Percentiles rank a stretch among this genome's conserved stretches.
phyloP scores from a whole-genome alignment of 2,113 vertebrate species.

The Lophochroa leadbeateri region DNA sequence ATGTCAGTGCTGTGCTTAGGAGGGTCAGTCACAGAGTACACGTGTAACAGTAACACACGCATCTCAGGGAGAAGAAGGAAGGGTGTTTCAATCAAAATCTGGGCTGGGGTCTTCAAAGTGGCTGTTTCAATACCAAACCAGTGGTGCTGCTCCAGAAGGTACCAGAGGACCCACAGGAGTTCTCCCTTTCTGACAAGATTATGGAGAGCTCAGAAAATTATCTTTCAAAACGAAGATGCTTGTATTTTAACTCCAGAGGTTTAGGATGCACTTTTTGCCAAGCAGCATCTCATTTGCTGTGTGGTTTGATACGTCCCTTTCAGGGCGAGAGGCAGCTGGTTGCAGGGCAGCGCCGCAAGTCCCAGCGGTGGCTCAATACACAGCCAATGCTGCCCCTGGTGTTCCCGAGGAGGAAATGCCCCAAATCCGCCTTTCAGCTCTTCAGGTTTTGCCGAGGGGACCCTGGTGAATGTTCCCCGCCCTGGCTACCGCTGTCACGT shows the following conservation, averaged over 20 bases:
- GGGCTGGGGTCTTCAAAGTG: neutral
- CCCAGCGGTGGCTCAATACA: neutral
- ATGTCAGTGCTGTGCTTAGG: neutral
- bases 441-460: neutral
- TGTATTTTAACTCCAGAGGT: neutral
- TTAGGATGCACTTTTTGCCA: neutral
- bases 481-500: neutral
- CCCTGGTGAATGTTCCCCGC: neutral
- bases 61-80: neutral
- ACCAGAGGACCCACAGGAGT: neutral
- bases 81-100: neutral
- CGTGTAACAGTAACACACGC: fast-evolving
- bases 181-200: neutral
- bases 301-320: neutral
- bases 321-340: neutral
- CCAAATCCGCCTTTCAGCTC: neutral
- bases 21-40: neutral
- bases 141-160: neutral
- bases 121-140: neutral
- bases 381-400: slow-evolving; percentile 56
- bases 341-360: neutral
- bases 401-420: neutral
- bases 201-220: neutral
- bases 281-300: neutral
- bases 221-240: neutral